Percentiles rank a stretch among this genome's conserved stretches.
Conservation (phyloP, 2,888 invertebrate genomes). For the Cylindroiulus punctatus region DNA sequence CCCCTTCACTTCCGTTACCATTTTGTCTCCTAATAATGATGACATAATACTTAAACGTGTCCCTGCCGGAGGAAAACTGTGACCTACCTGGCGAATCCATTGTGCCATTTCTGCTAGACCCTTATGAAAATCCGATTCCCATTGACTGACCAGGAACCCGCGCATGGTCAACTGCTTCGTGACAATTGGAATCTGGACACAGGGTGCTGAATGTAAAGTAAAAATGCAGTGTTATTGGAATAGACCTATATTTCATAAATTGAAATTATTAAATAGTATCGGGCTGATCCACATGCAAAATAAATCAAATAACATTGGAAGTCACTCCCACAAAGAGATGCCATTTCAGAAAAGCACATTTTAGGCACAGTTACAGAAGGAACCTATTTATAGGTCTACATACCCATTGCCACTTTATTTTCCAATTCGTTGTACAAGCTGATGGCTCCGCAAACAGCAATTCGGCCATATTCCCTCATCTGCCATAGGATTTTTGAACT, state of each 20-base stretch:
- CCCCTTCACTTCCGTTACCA: no score
- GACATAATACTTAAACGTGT: no score
- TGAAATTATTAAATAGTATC: no score
- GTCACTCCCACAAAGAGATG: not conserved
- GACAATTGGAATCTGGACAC: conserved; percentile 71
- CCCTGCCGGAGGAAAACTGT: no score
- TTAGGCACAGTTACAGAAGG: not conserved
- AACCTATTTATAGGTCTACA: not conserved
- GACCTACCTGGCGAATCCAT: conserved; percentile 71
- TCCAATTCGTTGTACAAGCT: conserved; percentile 71
- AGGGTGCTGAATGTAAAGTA: conserved; percentile 64
- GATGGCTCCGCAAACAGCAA: conserved; percentile 76
- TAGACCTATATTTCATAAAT: no score
- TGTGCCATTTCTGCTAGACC: conserved; percentile 73
- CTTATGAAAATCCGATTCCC: conserved; percentile 73
- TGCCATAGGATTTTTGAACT: conserved; percentile 72
- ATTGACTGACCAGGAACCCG: conserved; percentile 72
- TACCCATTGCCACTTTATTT: conserved; percentile 61
- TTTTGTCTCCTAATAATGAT: no score
- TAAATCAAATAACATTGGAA: not conserved
- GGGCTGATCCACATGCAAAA: no score
- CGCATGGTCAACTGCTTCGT: conserved; percentile 73
- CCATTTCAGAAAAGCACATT: not conserved
- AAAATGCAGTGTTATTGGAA: not conserved
- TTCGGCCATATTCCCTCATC: conserved; percentile 73